These are phyloP conservation scores for Delichon dasypus DNA, from an alignment of 2,797 vertebrate species.

Conservation along the genomic window DNA sequence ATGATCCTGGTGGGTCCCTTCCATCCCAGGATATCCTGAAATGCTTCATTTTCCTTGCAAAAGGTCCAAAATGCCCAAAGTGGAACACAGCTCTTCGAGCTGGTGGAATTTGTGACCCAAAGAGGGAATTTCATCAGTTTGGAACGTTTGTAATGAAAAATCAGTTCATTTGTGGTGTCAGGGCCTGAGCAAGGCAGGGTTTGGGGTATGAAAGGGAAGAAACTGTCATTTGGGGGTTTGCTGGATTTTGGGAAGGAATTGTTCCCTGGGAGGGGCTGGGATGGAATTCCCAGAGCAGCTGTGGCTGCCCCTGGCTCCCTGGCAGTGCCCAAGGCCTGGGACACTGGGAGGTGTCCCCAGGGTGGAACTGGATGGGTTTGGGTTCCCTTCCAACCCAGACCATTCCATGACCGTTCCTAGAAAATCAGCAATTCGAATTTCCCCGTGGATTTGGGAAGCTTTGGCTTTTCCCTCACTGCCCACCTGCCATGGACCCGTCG, in stretches of 20 bases:
- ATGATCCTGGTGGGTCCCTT: background rate
- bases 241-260: background rate
- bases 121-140: background rate
- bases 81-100: fast-evolving
- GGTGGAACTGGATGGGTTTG: fast-evolving
- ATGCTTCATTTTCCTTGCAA: background rate
- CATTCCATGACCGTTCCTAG: too few species aligned
- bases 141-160: background rate
- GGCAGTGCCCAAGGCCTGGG: background rate
- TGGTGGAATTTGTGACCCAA: background rate
- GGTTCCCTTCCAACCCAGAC: background rate
- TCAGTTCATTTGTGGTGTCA: background rate
- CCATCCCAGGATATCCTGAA: background rate
- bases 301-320: background rate
- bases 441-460: background rate
- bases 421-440: background rate
- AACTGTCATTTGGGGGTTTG: background rate
- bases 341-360: background rate
- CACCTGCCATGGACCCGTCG: fast-evolving
- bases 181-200: background rate
- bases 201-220: background rate
- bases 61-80: background rate
- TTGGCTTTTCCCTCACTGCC: background rate
- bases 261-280: background rate
- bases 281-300: background rate